These are phyloP conservation scores for Sisyra nigra DNA, from an alignment of 2,888 invertebrate species.

Conservation along the genomic window DNA sequence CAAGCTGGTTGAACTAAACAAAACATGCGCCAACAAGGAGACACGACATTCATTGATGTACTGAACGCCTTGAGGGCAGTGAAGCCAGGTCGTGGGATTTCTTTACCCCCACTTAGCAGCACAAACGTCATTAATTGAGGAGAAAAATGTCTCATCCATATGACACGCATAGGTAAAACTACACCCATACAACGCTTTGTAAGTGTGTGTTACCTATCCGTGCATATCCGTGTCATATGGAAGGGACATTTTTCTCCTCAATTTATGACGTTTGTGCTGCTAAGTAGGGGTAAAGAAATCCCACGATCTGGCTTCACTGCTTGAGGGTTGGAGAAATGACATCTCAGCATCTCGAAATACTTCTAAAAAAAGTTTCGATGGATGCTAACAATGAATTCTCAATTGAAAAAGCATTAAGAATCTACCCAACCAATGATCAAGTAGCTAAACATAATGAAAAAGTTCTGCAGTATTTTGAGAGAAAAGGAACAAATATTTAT, in stretches of 20 bases:
- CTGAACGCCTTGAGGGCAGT: slow-evolving; percentile 13
- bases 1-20: slow-evolving; percentile 11
- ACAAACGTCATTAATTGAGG: too few relatives aligned
- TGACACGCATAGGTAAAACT: too few relatives aligned
- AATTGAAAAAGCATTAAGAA: slow-evolving; percentile 11
- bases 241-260: too few relatives aligned
- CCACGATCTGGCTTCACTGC: too few relatives aligned
- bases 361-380: slow-evolving; percentile 1
- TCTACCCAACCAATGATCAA: slow-evolving; percentile 13
- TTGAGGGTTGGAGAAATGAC: slow-evolving; percentile 13
- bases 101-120: too few relatives aligned
- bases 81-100: too few relatives aligned
- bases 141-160: too few relatives aligned
- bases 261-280: too few relatives aligned
- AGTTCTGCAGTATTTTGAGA: slow-evolving; percentile 12
- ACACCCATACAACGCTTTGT: too few relatives aligned
- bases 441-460: slow-evolving; percentile 12
- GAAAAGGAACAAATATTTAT: slow-evolving; percentile 12
- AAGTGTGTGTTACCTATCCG: too few relatives aligned
- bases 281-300: too few relatives aligned
- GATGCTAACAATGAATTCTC: slow-evolving; percentile 3
- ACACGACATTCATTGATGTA: slow-evolving; percentile 12
- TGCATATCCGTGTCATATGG: too few relatives aligned
- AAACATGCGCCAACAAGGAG: slow-evolving; percentile 12
- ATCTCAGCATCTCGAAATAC: slow-evolving; percentile 7